Evolutionary conservation across 2,113 vertebrate species (phyloP), one percentile per base, ranked within the genome.

Genomic region (Cryptoleucopteryx plumbea): DNA sequence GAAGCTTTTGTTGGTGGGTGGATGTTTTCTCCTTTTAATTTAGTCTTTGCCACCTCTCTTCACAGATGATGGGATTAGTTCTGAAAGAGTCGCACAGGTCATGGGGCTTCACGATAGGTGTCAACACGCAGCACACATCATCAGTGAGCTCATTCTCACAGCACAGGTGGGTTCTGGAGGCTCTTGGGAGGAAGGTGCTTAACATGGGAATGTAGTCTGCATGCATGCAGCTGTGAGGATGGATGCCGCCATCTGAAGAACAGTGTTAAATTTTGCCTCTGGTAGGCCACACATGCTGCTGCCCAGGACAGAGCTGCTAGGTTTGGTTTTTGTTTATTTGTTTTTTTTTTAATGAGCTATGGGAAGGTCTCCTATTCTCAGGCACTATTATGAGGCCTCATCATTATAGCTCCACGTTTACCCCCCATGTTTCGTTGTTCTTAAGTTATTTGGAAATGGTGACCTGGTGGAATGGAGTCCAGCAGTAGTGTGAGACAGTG

Each of bases 91-190:
- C 3, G 99, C 99, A 2, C 99, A 99, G 97, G 99, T 99, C 97
- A 99, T 99, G 99, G 99, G 99, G 21, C 99, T 99, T 97, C 98
- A 99, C 0, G 99, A 99, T 16, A 98, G 99, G 94, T 99, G 99
- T 98, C 99, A 99, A 86, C 99, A 99, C 0, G 99, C 99, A 1
- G 99, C 99, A 16, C 99, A 99, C 85, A 98, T 99, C 98, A 99
- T 99, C 98, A 99, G 98, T 7, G 99, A 99, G 93, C 98, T 99
- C 70, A 99, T 99, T 84, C 98, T 99, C 23, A 99, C 99, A 0
- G 99, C 99, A 94, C 99, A 99, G 99, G 99, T 99, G 95, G 72
- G 98, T 95, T 55, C 40, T 36, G 59, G 9, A 74, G 40, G 18
- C 68, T 72, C 15, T 19, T 20, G 3, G 61, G 50, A 18, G 40